A percentile compares a stretch with the other conserved stretches of the same genome.
Conservation (phyloP, 2,113 vertebrate genomes). For the Galeopterus variegatus region DNA sequence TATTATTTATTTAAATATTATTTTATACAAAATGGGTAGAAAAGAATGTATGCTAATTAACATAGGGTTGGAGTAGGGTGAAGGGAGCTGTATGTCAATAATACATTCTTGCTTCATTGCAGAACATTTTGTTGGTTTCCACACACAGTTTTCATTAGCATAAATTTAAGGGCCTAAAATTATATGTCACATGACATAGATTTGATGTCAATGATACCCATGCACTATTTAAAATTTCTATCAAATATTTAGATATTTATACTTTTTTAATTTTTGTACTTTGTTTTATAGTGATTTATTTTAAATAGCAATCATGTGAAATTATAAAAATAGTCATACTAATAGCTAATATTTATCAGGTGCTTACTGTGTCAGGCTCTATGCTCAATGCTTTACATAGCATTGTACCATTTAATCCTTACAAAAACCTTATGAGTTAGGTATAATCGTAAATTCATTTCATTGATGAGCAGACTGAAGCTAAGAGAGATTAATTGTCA, state of each 20-base stretch:
- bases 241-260: background rate
- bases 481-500: background rate
- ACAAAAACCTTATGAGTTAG: background rate
- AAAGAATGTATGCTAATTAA: background rate
- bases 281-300: slow-evolving; percentile 23
- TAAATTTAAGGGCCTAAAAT: background rate
- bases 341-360: background rate
- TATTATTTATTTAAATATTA: background rate
- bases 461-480: background rate
- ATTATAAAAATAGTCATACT: slow-evolving; percentile 7
- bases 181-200: background rate
- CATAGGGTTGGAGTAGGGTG: background rate
- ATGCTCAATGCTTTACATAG: background rate
- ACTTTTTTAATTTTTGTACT: background rate
- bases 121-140: background rate
- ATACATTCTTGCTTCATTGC: background rate
- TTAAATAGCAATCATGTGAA: background rate
- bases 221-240: background rate
- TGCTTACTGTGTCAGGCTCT: background rate
- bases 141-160: background rate
- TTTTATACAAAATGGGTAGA: background rate
- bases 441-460: background rate
- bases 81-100: background rate
- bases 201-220: background rate
- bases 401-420: background rate